Base-by-base conservation (phyloP, 1,140 invertebrate genomes). In the Panulirus ornatus region DNA sequence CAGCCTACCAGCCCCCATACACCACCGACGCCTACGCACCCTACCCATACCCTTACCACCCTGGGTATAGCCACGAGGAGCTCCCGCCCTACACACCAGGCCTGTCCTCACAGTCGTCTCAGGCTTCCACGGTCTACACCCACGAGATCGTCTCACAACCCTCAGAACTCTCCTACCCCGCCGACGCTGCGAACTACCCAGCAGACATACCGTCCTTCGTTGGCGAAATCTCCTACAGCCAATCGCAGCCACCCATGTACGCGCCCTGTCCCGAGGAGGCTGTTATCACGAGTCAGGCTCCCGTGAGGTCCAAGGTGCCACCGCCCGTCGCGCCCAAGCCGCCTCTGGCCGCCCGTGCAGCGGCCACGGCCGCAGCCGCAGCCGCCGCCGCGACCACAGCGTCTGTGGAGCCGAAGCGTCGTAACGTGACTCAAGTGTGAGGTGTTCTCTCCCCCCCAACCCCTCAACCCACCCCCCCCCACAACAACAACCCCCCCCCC, bases 381-480 rank as follows among this genome's bases (percentile, higher is more conserved):
- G 36, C 71, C 63, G 58, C 70, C 42, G 66, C 58, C 78, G n/a
- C 71, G 36, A 84, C 75, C 34, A 82, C 66, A 70, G 76, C 88
- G 66, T 90, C 91, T 36, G 83, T 78, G 63, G 91, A 92, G 36
- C 91, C 91, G 16, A 92, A 92, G 81, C 87, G 91, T 36, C 91
- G 91, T 70, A 92, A 92, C 70, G 88, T 92, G 63, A 92, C 91
- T 51, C 91, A 92, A 90, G 91, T 92, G 88, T 92, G 81, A 90
- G 75, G 47, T 90, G 76, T 51, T 6, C 71, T 36, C 11, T 30
- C 38, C n/a, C 19, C n/a, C 42, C 58, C 38, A 30, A 0, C 22
- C 22, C 47, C 58, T 14, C 30, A 36, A 27, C 9, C 51, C 78
- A n/a, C 63, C 38, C 9, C 8, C 70, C 70, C 22, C 40, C 71